Base-by-base conservation (phyloP, 2,888 invertebrate genomes). In the Camponotus fellah region DNA sequence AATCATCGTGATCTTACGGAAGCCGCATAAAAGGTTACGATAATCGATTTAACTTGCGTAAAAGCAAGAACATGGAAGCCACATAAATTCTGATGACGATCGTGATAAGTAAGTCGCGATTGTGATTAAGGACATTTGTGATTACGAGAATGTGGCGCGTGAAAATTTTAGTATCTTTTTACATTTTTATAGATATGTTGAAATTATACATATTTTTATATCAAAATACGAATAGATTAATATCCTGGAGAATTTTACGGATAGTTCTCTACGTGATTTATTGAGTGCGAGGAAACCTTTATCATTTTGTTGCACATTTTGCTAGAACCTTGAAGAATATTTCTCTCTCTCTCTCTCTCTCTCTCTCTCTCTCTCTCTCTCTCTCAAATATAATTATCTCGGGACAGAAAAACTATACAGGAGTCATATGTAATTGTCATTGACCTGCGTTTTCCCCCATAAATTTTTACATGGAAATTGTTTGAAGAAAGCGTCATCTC, bases 21-120 rank as follows among this genome's bases (percentile, higher is more conserved):
- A 79, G 79, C 79, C 79, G 8, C 21, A 32, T 60, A 71, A 79
- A 79, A 46, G 26, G 26, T 26, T 0, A 14, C 46, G 9, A 34
- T 79, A 79, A 79, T 60, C 34, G 71, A 79, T 79, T 79, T 79
- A 71, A 10, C 77, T 40, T n/a, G 4, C 43, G 43, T 17, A 56
- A 32, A 53, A 12, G 40, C 17, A 53, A 58, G 68, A 79, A 79
- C 69, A 69, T 60, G 46, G 71, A 79, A 79, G 71, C 71, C 71
- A 6, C 21, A 71, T 56, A 69, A 69, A 46, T 46, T 71, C 46
- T 3, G 14, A 53, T 53, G 17, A 5, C 56, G 43, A 58, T 77
- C 17, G n/a, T 58, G 37, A 65, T 17, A 26, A 26, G 32, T 66
- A 65, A 76, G 17, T 53, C 3, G 17, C 53, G 17, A 1, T 17